phyloP scores from a whole-genome alignment of 2,888 invertebrate genomes.

The Nebria brevicollis region DNA sequence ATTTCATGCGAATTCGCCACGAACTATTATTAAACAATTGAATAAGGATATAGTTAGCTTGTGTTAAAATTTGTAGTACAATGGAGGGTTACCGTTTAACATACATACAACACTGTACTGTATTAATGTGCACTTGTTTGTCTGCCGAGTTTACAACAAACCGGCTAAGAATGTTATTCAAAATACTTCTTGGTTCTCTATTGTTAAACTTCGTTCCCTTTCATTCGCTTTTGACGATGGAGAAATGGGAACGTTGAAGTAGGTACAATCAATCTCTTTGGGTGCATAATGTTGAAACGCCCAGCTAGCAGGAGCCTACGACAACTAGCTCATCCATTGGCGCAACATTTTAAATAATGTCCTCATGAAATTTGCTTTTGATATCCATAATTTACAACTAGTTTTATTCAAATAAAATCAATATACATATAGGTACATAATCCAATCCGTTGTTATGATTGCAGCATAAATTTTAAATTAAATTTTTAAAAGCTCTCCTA shows the following conservation, averaged over 20 bases:
- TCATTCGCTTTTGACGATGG: not conserved
- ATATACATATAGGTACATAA: not conserved
- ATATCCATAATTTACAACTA: not conserved
- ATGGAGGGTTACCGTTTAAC: slow-evolving; percentile 30
- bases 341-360: not conserved
- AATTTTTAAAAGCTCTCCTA: not conserved
- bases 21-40: slow-evolving; percentile 17
- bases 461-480: not conserved
- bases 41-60: not conserved
- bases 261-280: slow-evolving; percentile 30
- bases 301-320: not conserved
- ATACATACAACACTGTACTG: slow-evolving; percentile 23
- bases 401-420: not conserved
- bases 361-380: not conserved
- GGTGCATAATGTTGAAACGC: not conserved
- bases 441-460: not conserved
- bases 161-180: slow-evolving; percentile 40
- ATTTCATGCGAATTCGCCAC: slow-evolving; percentile 18
- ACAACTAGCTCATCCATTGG: not conserved
- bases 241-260: slow-evolving; percentile 18
- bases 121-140: slow-evolving; percentile 44
- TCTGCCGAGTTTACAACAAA: slow-evolving; percentile 36
- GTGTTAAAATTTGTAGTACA: slow-evolving; percentile 5
- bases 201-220: slow-evolving; percentile 27
- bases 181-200: slow-evolving; percentile 29